Evolutionary conservation across 2,113 vertebrate species (phyloP), one percentile per base, ranked within the genome.

Genomic region (Proterorhinus semilunaris): DNA sequence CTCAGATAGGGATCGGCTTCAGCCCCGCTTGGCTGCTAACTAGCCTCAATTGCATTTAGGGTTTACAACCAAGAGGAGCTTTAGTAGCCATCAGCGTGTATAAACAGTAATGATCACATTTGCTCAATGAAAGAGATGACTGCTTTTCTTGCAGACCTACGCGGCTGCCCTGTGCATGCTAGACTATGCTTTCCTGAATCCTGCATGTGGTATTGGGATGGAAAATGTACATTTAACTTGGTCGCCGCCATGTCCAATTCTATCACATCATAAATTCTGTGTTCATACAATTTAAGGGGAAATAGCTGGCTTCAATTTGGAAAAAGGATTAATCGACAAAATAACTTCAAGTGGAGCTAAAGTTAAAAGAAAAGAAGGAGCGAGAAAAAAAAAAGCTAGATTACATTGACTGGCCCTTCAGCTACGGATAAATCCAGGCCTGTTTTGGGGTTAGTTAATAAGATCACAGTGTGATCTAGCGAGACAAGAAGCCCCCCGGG

Each of bases 1-100:
- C 88, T 88, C 86, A 86, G 88, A 86, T 86, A 83, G 82, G 73
- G 86, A 89, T 89, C 85, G 74, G 74, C 77, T 87, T 86, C 78
- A 66, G 71, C 74, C 81, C 55, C 4, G 64, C 85, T 84, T 84
- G 83, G 76, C 87, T 89, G 86, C 80, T 87, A 90, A 86, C 72
- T 81, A 64, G 74, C 80, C 83, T 85, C 80, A 85, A 82, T 85
- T 88, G 80, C 75, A 79, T 79, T 83, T 82, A 75, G 77, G 83
- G 87, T 82, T 86, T 85, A 85, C 73, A 75, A 69, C 75, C 65
- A 46, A 62, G 74, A 70, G 58, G 80, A 71, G 59, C 67, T 75
- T 85, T 79, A 86, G 81, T 83, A 65, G 62, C 67, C 79, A 75
- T 81, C 80, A 83, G 66, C 77, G 78, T 91, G 91, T 90, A 71